Percentiles rank a stretch among this genome's conserved stretches.
Conservation (phyloP, 2,888 invertebrate genomes). For the Dicyrtoma fusca region DNA sequence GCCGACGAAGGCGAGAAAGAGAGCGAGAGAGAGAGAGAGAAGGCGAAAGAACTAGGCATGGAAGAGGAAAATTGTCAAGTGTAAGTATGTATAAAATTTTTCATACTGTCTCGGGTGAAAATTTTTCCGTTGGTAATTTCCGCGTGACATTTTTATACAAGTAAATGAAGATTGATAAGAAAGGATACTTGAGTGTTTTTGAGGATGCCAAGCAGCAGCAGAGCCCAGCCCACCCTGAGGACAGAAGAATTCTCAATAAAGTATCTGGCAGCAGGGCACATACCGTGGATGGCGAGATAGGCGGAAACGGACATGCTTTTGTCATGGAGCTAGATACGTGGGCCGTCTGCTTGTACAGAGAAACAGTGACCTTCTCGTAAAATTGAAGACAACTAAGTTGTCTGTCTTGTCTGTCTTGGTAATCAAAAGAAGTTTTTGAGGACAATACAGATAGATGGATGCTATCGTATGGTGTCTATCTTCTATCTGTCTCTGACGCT, state of each 20-base stretch:
- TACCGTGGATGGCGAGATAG: background rate
- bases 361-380: constrained; percentile 22
- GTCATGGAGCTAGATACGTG: too few species aligned
- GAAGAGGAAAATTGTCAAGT: constrained; percentile 3
- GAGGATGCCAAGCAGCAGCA: too few species aligned
- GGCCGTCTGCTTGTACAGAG: too few species aligned
- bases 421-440: constrained; percentile 13
- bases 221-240: constrained; percentile 5
- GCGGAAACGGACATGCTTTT: too few species aligned
- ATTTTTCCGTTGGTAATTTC: constrained; percentile 26
- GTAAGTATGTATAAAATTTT: background rate
- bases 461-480: too few species aligned
- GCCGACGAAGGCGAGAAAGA: background rate
- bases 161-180: constrained; percentile 36
- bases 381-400: background rate
- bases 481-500: too few species aligned
- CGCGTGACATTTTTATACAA: constrained; percentile 19
- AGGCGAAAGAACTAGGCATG: background rate
- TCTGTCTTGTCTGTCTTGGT: constrained; percentile 18
- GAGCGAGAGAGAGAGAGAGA: background rate
- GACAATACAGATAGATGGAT: too few species aligned
- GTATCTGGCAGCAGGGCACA: background rate
- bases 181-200: background rate
- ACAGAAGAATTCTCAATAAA: constrained; percentile 16
- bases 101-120: constrained; percentile 1